These are phyloP conservation scores for Girardinus metallicus DNA, from an alignment of 2,797 vertebrate species.

Conservation along the genomic window DNA sequence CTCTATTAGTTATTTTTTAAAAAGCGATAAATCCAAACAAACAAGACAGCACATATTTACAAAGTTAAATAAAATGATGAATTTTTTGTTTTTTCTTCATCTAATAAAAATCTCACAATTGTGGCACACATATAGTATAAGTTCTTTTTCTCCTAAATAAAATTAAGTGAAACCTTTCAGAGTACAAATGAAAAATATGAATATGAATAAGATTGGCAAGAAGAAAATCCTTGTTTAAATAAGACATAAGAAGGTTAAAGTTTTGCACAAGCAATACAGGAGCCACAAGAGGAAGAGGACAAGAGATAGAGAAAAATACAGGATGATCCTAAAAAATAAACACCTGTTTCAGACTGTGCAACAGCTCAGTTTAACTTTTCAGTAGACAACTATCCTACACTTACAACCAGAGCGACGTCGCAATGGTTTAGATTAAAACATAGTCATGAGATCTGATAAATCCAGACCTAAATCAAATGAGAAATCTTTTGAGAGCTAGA, in stretches of 20 bases:
- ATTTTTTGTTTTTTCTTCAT: background rate
- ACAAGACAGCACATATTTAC: background rate
- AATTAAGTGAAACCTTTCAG: background rate
- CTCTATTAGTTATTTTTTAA: background rate
- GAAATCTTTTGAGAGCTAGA: background rate
- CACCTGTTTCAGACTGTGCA: background rate
- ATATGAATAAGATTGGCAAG: background rate
- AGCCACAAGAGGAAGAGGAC: background rate
- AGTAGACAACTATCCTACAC: background rate
- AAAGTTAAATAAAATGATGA: background rate
- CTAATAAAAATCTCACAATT: background rate
- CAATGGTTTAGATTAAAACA: background rate
- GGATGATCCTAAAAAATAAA: background rate
- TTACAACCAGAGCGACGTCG: background rate
- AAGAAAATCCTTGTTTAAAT: background rate
- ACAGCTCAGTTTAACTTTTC: background rate
- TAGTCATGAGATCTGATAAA: background rate
- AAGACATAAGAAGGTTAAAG: background rate
- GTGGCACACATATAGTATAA: background rate
- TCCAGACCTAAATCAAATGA: background rate
- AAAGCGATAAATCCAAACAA: background rate
- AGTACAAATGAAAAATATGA: background rate
- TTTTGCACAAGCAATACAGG: background rate
- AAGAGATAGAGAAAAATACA: background rate
- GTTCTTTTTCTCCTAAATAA: background rate